Evolutionary conservation across 37 sponge, comb jelly and placozoan genomes (phyloP).

Genomic region (Haliclona indistincta): DNA sequence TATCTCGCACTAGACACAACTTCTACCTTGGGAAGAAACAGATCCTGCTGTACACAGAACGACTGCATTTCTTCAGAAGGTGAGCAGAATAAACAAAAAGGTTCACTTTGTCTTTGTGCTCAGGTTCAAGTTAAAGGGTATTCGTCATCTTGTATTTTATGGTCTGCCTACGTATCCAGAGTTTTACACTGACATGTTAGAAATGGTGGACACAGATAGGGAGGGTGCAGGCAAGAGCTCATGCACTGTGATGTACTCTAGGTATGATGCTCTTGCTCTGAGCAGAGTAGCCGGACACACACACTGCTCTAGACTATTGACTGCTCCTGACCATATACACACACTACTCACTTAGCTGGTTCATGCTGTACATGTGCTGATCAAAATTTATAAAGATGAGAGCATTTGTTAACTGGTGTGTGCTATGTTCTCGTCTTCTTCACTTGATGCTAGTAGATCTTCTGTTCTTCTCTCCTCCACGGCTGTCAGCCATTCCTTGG

Average conservation of each 20-base stretch:
- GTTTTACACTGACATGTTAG: constrained; percentile 84
- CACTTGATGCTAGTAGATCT: no score
- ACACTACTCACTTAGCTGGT: constrained; percentile 39
- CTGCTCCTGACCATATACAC: constrained; percentile 27
- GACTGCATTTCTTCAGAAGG: constrained; percentile 90
- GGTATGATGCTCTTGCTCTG: constrained; percentile 62
- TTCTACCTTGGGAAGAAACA: constrained; percentile 74
- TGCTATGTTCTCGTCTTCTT: no score
- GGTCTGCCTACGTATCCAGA: constrained; percentile 79
- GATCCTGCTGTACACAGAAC: constrained; percentile 88
- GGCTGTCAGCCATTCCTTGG: no score
- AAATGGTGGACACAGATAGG: constrained; percentile 14
- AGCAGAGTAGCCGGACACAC: constrained; percentile 60
- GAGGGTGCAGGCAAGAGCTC: constrained; percentile 28
- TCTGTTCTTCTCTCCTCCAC: no score
- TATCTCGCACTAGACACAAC: constrained; percentile 64
- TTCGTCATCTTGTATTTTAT: constrained; percentile 89
- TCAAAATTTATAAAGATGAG: no score
- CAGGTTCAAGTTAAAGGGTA: constrained; percentile 74
- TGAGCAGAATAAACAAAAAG: neutral
- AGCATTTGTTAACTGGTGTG: no score
- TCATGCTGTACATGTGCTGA: no score
- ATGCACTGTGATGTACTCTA: constrained; percentile 70
- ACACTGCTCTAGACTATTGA: constrained; percentile 30
- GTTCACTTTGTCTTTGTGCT: neutral